Evolutionary conservation across 2,113 vertebrate species (phyloP).

Genomic region (Amphilophus citrinellus): DNA sequence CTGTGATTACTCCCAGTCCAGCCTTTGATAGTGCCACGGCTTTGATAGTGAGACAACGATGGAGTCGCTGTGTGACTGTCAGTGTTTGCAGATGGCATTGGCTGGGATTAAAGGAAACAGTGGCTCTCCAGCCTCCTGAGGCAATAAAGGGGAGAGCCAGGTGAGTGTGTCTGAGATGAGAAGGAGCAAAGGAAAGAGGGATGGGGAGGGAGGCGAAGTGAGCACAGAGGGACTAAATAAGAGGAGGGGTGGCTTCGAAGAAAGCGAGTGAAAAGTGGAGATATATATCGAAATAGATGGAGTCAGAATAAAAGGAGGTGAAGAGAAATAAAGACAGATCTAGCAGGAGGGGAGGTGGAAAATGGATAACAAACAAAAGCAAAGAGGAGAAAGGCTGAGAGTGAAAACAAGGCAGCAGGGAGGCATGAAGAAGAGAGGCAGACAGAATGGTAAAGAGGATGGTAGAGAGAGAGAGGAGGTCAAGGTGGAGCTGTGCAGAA

Average conservation of each 20-base stretch:
- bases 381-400: conserved; percentile 83
- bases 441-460: conserved; percentile 73
- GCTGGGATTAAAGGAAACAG: conserved; percentile 77
- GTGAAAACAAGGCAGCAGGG: conserved; percentile 76
- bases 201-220: conserved; percentile 40
- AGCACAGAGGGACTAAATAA: conserved; percentile 74
- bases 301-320: conserved; percentile 67
- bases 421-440: conserved; percentile 70
- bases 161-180: conserved; percentile 77
- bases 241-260: conserved; percentile 54
- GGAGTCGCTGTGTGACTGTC: conserved; percentile 69
- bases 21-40: conserved; percentile 73
- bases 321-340: conserved; percentile 58
- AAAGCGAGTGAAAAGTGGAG: conserved; percentile 65
- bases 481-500: conserved; percentile 79
- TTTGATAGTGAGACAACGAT: conserved; percentile 75
- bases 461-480: conserved; percentile 62
- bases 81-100: conserved; percentile 80
- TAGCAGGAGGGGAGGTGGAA: conserved; percentile 42
- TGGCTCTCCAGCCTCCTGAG: conserved; percentile 79
- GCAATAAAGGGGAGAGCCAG: conserved; percentile 75
- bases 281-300: conserved; percentile 70
- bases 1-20: conserved; percentile 73
- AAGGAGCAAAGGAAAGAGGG: conserved; percentile 56
- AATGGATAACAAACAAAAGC: conserved; percentile 42